Conservation (phyloP, 2,888 invertebrate species). For the Diogma glabrata region DNA sequence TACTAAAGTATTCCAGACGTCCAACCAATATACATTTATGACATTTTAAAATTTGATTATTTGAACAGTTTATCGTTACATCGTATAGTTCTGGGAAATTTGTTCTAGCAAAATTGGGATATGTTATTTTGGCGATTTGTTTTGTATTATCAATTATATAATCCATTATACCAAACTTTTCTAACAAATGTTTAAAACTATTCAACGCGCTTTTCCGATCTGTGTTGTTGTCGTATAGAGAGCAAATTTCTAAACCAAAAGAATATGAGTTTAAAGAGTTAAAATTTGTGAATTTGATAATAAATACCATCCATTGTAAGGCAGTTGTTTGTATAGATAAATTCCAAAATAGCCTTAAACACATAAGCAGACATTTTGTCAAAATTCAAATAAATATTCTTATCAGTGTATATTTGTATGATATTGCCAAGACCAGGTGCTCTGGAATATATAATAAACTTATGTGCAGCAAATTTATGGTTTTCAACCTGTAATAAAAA, state of each 20-base stretch:
- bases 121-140: neutral
- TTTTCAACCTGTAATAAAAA: slow-evolving; percentile 40
- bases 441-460: slow-evolving; percentile 53
- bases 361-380: slow-evolving; percentile 38
- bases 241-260: neutral
- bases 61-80: slow-evolving; percentile 45
- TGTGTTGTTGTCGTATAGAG: neutral
- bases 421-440: slow-evolving; percentile 50
- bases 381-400: slow-evolving; percentile 28
- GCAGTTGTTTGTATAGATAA: slow-evolving; percentile 49
- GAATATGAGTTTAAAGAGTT: neutral
- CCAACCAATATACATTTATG: slow-evolving; percentile 75
- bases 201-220: neutral
- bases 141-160: neutral
- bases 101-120: slow-evolving; percentile 34
- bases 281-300: neutral
- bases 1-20: slow-evolving; percentile 72
- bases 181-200: neutral
- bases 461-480: slow-evolving; percentile 56
- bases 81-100: slow-evolving; percentile 45
- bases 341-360: slow-evolving; percentile 57
- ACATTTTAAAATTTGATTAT: slow-evolving; percentile 43
- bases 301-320: slow-evolving; percentile 28
- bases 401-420: slow-evolving; percentile 35
- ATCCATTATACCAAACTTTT: neutral